Conservation (phyloP, 2,797 vertebrate genomes). For the Lutjanus argentimaculatus region DNA sequence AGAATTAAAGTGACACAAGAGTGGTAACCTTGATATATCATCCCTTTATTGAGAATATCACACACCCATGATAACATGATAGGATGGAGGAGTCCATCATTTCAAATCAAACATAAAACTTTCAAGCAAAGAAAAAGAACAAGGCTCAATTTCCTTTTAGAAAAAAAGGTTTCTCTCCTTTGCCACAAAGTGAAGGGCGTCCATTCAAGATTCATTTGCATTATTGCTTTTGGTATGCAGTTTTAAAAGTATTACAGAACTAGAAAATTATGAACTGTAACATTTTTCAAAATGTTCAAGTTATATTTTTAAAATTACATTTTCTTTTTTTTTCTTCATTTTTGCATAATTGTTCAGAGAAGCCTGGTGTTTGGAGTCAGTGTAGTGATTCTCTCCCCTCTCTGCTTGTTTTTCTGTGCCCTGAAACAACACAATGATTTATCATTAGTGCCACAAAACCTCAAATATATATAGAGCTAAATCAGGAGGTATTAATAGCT, state of each 20-base stretch:
- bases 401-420: slow-evolving; percentile 45
- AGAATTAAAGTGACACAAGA: slow-evolving; percentile 39
- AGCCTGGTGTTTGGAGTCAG: slow-evolving; percentile 52
- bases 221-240: slow-evolving; percentile 67
- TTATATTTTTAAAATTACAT: slow-evolving; percentile 73
- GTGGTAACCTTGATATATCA: slow-evolving; percentile 64
- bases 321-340: slow-evolving; percentile 63
- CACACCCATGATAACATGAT: slow-evolving; percentile 79
- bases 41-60: slow-evolving; percentile 87
- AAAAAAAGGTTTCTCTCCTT: slow-evolving; percentile 70
- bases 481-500: not conserved
- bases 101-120: slow-evolving; percentile 81
- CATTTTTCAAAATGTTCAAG: slow-evolving; percentile 73
- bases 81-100: slow-evolving; percentile 70
- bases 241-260: slow-evolving; percentile 79
- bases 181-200: slow-evolving; percentile 69
- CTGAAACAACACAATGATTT: slow-evolving; percentile 65
- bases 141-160: slow-evolving; percentile 68
- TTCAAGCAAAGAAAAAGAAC: slow-evolving; percentile 78
- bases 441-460: slow-evolving; percentile 24
- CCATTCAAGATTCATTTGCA: slow-evolving; percentile 57
- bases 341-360: slow-evolving; percentile 63
- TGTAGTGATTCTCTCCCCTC: slow-evolving; percentile 52
- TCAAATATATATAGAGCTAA: not conserved
- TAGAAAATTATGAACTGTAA: slow-evolving; percentile 80